Conservation (phyloP, 2,113 vertebrate species). For the Erinaceus europaeus region DNA sequence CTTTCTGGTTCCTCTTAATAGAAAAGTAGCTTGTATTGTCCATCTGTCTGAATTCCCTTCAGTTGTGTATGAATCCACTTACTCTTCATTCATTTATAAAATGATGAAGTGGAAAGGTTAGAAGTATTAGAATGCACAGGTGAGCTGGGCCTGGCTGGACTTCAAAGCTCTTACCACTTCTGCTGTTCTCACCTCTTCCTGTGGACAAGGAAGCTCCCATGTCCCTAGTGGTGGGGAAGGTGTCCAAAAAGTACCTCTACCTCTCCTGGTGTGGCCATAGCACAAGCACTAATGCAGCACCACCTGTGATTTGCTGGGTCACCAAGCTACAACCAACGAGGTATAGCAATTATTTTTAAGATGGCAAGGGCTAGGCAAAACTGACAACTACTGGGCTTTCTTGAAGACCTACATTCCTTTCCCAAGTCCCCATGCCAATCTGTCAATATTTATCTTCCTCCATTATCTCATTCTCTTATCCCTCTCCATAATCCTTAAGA, state of each 20-base stretch:
- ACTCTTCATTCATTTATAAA: background rate
- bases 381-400: background rate
- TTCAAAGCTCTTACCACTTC: too few relatives aligned
- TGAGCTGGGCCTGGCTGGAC: background rate
- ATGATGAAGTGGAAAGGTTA: background rate
- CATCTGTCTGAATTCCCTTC: background rate
- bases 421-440: background rate
- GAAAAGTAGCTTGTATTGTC: background rate
- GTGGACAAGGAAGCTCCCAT: background rate
- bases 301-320: background rate
- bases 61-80: background rate
- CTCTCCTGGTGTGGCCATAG: background rate
- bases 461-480: background rate
- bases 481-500: background rate
- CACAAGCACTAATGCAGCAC: rapidly evolving
- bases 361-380: background rate
- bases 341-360: background rate
- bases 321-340: background rate
- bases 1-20: background rate
- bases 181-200: background rate
- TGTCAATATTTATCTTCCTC: background rate
- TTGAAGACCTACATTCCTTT: background rate
- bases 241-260: background rate
- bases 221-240: background rate
- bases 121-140: too few relatives aligned